phyloP scores from a whole-genome alignment of 2,888 invertebrate genomes.

The Ormyrus labotus region DNA sequence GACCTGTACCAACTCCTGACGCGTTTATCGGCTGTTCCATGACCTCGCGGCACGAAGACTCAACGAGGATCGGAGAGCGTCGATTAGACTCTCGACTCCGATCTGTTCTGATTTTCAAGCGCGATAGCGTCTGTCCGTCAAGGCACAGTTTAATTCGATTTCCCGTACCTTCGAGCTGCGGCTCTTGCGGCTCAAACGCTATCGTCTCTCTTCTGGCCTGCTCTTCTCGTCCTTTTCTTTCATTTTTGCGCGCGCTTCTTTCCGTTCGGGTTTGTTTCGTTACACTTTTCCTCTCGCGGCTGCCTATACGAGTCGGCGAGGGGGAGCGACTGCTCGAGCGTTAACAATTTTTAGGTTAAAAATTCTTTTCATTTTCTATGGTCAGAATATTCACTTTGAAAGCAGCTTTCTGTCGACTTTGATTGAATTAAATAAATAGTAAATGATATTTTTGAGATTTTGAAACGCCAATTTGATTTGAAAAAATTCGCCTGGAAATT shows the following conservation, averaged over 20 bases:
- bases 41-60: conserved; percentile 9
- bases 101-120: conserved; percentile 27
- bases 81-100: neutral
- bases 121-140: conserved; percentile 29
- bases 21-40: conserved; percentile 31
- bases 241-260: neutral
- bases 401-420: too few relatives aligned
- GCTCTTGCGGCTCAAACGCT: neutral
- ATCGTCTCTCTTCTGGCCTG: neutral
- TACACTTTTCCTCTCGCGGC: neutral
- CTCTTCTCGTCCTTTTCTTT: neutral
- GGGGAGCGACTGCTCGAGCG: neutral
- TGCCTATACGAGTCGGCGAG: too few relatives aligned
- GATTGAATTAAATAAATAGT: too few relatives aligned
- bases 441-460: too few relatives aligned
- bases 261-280: neutral
- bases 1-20: neutral
- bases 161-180: too few relatives aligned
- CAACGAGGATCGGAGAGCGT: neutral
- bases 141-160: conserved; percentile 26
- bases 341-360: neutral
- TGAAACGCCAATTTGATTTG: too few relatives aligned
- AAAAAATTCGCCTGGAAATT: too few relatives aligned
- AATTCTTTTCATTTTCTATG: too few relatives aligned
- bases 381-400: too few relatives aligned